phyloP scores from a whole-genome alignment of 2,797 vertebrate genomes.

The Poecile montanus region DNA sequence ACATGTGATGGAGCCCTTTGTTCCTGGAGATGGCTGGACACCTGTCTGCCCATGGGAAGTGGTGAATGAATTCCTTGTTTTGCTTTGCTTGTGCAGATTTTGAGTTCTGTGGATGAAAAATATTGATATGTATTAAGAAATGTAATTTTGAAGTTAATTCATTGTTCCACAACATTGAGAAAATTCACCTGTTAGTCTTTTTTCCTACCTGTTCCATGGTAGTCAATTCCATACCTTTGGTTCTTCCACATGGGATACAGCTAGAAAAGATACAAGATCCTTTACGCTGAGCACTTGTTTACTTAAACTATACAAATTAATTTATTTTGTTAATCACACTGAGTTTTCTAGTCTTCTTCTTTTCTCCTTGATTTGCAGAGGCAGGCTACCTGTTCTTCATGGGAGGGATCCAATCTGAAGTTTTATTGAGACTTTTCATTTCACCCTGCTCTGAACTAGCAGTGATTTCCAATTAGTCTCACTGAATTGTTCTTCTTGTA shows the following conservation, averaged over 20 bases:
- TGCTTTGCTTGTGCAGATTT: not conserved
- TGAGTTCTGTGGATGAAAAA: not conserved
- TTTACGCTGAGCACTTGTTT: not conserved
- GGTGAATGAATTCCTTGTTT: not conserved
- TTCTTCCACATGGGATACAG: not conserved
- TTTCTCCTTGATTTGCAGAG: not conserved
- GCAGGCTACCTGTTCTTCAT: not conserved
- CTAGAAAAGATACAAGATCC: not conserved
- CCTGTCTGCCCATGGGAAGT: not conserved
- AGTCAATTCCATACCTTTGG: not conserved
- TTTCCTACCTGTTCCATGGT: not conserved
- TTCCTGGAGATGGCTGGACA: not conserved
- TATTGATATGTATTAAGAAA: not conserved
- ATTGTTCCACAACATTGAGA: not conserved
- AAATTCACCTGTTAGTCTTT: not conserved
- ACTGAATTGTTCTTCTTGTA: not conserved
- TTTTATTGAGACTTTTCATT: not conserved
- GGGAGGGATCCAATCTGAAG: not conserved
- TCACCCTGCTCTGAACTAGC: not conserved
- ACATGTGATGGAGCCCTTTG: not conserved
- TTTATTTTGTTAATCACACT: not conserved
- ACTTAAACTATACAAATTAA: not conserved
- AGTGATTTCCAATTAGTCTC: not conserved
- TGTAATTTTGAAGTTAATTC: not conserved
- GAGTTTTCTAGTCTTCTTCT: not conserved